Evolutionary conservation across 2,888 invertebrate species (phyloP).

Genomic region (Cremastinae sp.): DNA sequence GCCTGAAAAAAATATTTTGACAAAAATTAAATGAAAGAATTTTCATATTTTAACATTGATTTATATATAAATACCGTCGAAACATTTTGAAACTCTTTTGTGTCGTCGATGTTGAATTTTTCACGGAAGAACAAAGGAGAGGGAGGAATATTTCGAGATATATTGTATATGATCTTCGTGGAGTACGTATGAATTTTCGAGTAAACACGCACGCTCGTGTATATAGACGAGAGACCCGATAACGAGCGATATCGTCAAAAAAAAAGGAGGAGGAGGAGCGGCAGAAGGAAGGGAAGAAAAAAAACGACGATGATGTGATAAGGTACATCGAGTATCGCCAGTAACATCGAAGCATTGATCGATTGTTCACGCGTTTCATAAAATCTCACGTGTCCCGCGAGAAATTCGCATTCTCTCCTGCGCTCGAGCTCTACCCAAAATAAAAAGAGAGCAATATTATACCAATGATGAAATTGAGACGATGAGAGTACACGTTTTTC

Average conservation of each 20-base stretch:
- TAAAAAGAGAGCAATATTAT: neutral
- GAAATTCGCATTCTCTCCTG: neutral
- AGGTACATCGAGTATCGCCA: conserved; percentile 10
- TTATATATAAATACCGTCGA: too few relatives aligned
- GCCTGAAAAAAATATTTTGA: neutral
- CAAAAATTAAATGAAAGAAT: too few relatives aligned
- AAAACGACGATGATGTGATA: conserved; percentile 25
- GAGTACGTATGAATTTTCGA: conserved; percentile 6
- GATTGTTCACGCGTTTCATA: conserved; percentile 8
- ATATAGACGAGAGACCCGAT: neutral
- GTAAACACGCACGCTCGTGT: neutral
- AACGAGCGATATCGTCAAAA: conserved; percentile 3
- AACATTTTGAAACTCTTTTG: too few relatives aligned
- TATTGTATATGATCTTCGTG: too few relatives aligned
- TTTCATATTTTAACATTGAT: too few relatives aligned
- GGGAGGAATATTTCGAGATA: too few relatives aligned
- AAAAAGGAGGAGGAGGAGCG: conserved; percentile 34
- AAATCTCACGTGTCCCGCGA: neutral
- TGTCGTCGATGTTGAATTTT: too few relatives aligned
- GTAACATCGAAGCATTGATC: conserved; percentile 45
- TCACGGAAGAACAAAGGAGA: too few relatives aligned
- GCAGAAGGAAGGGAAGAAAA: conserved; percentile 31
- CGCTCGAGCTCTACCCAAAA: neutral
- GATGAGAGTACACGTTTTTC: too few relatives aligned
- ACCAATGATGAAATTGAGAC: too few relatives aligned